phyloP scores from a whole-genome alignment of 2,797 vertebrate species.

The Falco columbarius region DNA sequence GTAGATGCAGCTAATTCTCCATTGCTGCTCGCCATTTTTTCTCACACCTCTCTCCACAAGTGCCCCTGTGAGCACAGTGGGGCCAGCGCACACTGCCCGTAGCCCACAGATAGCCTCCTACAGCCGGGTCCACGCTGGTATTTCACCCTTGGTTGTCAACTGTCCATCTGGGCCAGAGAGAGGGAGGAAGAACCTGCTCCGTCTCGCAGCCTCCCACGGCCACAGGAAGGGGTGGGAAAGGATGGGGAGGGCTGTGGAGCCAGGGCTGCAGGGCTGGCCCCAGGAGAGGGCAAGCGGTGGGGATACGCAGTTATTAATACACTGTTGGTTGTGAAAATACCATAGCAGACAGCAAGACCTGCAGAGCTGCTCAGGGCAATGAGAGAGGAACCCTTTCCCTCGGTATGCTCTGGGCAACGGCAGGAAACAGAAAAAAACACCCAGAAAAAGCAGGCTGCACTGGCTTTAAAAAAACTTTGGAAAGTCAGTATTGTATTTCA shows the following conservation, averaged over 20 bases:
- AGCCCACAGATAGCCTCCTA: not conserved
- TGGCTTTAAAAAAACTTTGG: not conserved
- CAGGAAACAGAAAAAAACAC: not conserved
- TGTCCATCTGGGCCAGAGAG: not conserved
- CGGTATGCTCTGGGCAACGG: not conserved
- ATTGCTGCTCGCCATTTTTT: not conserved
- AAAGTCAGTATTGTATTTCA: not conserved
- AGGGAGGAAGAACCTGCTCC: not conserved
- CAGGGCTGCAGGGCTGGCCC: not conserved
- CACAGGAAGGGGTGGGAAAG: not conserved
- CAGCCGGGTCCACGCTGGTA: fast-evolving
- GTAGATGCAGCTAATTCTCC: not conserved
- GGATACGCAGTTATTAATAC: not conserved
- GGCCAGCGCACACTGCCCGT: fast-evolving
- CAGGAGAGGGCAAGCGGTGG: not conserved
- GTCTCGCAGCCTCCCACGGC: fast-evolving
- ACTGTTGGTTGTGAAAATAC: not conserved
- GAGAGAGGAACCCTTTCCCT: not conserved
- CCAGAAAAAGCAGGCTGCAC: not conserved
- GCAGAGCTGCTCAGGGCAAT: not conserved
- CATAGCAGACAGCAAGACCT: not conserved
- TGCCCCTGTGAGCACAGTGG: fast-evolving
- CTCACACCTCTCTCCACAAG: not conserved
- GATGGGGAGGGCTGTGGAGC: not conserved
- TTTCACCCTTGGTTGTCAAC: not conserved